A percentile compares a stretch with the other conserved stretches of the same genome.
Conservation (phyloP, 2,888 invertebrate genomes). For the Tyria jacobaeae region DNA sequence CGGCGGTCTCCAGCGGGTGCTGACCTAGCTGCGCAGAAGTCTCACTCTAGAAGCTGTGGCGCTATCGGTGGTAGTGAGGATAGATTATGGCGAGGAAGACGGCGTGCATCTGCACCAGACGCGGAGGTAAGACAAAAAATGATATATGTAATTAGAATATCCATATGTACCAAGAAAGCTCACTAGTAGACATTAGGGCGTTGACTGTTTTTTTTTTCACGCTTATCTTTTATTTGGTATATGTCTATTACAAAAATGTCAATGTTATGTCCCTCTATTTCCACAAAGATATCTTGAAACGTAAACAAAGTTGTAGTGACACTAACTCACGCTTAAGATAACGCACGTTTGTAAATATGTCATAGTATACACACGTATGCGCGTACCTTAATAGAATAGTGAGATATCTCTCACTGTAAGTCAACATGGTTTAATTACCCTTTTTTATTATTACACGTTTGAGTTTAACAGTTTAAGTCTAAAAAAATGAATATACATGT, state of each 20-base stretch:
- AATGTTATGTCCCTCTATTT: conserved; percentile 50
- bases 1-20: conserved; percentile 94
- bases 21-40: conserved; percentile 92
- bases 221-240: conserved; percentile 30
- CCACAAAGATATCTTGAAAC: conserved; percentile 27
- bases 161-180: too few relatives aligned
- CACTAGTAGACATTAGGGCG: too few relatives aligned
- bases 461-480: neutral
- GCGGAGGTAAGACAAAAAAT: conserved; percentile 75
- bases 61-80: conserved; percentile 92
- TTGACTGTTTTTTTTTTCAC: too few relatives aligned
- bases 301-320: conserved; percentile 13
- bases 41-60: conserved; percentile 93
- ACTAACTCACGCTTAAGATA: conserved; percentile 27
- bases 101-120: conserved; percentile 81
- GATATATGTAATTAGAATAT: too few relatives aligned
- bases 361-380: conserved; percentile 23
- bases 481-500: neutral
- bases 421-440: neutral
- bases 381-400: neutral
- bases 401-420: conserved; percentile 3
- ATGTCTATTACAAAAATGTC: conserved; percentile 52
- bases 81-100: conserved; percentile 79
- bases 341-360: conserved; percentile 42
- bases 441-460: neutral